Conservation (phyloP, 2,113 vertebrate genomes). For the Rafetus swinhoei region DNA sequence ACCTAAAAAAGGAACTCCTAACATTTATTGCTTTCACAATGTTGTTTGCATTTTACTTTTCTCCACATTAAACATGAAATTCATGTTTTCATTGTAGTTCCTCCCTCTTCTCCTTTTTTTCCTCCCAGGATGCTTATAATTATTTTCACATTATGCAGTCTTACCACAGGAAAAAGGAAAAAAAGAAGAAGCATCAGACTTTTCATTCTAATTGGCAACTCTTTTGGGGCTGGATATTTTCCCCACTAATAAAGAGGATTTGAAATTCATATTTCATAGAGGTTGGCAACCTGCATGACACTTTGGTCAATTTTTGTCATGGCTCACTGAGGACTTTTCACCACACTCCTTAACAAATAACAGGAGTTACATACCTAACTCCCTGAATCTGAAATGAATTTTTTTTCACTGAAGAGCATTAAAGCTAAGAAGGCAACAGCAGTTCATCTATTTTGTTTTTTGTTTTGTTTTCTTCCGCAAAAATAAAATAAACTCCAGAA, state of each 20-base stretch:
- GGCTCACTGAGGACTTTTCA: conserved; percentile 45
- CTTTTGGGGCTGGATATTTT: neutral
- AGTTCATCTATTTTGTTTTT: neutral
- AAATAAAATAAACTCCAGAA: conserved; percentile 40
- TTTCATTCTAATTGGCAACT: conserved; percentile 30
- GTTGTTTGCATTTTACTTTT: neutral
- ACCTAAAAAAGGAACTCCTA: neutral
- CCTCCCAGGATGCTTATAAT: conserved; percentile 1
- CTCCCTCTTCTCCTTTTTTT: neutral
- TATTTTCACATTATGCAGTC: neutral
- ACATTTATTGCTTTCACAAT: neutral
- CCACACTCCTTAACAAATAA: conserved; percentile 43
- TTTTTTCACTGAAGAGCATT: conserved; percentile 40
- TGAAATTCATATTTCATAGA: conserved; percentile 43
- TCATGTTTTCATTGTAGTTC: neutral
- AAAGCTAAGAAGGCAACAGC: conserved; percentile 23
- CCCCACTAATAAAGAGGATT: conserved; percentile 28
- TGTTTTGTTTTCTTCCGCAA: neutral
- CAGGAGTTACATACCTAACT: conserved; percentile 40
- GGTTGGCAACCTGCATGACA: conserved; percentile 13
- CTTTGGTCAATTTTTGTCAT: conserved; percentile 55
- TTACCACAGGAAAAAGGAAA: conserved; percentile 1
- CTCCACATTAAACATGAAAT: conserved; percentile 23
- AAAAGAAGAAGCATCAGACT: neutral
- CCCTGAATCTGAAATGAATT: conserved; percentile 48